Evolutionary conservation across 2,113 vertebrate genomes (phyloP).

Genomic region (Ascaphus truei): DNA sequence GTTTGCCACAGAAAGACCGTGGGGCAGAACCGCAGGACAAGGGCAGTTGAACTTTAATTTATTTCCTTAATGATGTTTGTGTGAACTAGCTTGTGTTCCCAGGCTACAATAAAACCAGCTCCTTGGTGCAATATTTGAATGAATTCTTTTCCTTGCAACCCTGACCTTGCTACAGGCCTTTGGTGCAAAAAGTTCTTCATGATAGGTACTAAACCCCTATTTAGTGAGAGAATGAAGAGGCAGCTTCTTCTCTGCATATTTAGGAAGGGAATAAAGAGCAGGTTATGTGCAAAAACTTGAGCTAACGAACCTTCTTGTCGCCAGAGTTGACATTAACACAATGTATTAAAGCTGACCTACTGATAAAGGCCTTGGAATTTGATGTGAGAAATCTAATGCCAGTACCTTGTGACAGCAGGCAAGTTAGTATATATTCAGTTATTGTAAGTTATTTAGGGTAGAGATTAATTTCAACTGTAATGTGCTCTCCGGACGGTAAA

Average conservation of each 20-base stretch:
- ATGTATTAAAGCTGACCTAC: not conserved
- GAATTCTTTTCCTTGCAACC: constrained; percentile 21
- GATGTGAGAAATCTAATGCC: not conserved
- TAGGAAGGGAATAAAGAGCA: not conserved
- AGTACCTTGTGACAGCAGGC: not conserved
- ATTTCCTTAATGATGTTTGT: constrained; percentile 22
- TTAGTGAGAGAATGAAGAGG: constrained; percentile 1
- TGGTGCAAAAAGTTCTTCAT: not conserved
- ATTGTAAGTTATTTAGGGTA: not conserved
- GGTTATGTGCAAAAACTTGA: not conserved
- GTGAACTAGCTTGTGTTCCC: constrained; percentile 25
- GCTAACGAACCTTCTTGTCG: too few species aligned
- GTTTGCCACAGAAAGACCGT: not conserved
- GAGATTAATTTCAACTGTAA: not conserved
- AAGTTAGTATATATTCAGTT: not conserved
- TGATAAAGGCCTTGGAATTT: not conserved
- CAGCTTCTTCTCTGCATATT: not conserved
- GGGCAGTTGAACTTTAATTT: constrained; percentile 35
- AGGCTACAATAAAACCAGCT: constrained; percentile 30
- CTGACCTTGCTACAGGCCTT: constrained; percentile 32
- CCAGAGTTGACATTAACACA: not conserved
- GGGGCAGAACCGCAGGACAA: constrained; percentile 28
- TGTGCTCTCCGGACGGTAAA: too few species aligned
- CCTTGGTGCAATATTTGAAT: constrained; percentile 30
- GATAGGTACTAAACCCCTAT: constrained; percentile 13